Evolutionary conservation across 2,797 vertebrate species (phyloP).

Genomic region (Mus caroli): DNA sequence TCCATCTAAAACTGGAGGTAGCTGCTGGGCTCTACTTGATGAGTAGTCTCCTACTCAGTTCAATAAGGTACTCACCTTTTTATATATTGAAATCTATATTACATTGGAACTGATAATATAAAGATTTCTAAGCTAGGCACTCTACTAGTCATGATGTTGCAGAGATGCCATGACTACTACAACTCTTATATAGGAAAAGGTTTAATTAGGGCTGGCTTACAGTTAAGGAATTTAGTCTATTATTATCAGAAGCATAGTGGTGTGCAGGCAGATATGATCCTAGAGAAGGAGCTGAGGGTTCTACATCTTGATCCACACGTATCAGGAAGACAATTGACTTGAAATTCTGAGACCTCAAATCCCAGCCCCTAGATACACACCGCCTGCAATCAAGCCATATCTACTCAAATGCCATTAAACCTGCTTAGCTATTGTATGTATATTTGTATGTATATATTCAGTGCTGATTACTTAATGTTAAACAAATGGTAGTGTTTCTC

Average conservation of each 20-base stretch:
- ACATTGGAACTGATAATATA: no score
- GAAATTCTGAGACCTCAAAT: not conserved
- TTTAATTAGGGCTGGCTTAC: not conserved
- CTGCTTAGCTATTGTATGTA: not conserved
- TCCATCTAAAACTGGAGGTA: no score
- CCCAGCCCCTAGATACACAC: not conserved
- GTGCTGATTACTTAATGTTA: not conserved
- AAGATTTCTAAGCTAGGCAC: no score
- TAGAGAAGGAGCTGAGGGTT: not conserved
- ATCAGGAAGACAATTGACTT: not conserved
- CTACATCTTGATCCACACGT: not conserved
- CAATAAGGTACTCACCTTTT: no score
- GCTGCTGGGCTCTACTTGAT: no score
- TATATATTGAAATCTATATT: no score
- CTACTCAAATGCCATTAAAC: not conserved
- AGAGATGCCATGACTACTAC: not conserved
- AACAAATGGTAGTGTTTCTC: not conserved
- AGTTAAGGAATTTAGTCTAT: not conserved
- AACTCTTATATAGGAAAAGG: not conserved
- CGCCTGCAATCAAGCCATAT: not conserved
- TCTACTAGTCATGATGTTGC: not conserved
- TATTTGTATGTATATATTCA: not conserved
- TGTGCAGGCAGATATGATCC: not conserved
- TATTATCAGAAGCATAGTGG: not conserved
- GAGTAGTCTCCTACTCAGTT: no score